These are phyloP conservation scores for Idaea dimidiata DNA, from an alignment of 2,888 invertebrate genomes.

Conservation along the genomic window DNA sequence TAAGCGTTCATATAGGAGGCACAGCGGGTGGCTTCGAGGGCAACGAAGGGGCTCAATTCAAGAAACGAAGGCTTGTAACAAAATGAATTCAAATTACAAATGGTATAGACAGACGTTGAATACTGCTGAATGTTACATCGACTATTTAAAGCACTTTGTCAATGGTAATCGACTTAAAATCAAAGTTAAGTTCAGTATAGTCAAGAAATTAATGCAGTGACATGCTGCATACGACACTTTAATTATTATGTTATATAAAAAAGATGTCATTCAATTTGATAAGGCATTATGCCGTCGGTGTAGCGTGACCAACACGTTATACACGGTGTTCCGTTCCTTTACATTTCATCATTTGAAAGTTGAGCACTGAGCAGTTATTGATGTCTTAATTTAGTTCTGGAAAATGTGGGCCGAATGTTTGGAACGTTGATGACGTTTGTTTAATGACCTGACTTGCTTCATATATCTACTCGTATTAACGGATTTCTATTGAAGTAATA, in stretches of 20 bases:
- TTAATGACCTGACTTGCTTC: neutral
- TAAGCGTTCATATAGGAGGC: slow-evolving; percentile 66
- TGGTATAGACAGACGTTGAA: slow-evolving; percentile 18
- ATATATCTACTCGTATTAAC: too few species aligned
- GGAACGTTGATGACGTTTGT: slow-evolving; percentile 48
- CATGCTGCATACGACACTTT: slow-evolving; percentile 43
- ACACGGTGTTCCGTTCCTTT: slow-evolving; percentile 64
- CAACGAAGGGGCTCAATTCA: slow-evolving; percentile 65
- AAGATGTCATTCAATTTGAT: slow-evolving; percentile 52
- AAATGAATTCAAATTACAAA: slow-evolving; percentile 39
- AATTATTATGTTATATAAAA: slow-evolving; percentile 32
- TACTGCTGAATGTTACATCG: slow-evolving; percentile 7
- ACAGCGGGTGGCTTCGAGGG: slow-evolving; percentile 58
- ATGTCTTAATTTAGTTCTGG: slow-evolving; percentile 74
- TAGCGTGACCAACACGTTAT: slow-evolving; percentile 69
- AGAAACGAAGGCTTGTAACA: slow-evolving; percentile 48
- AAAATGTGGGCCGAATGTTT: slow-evolving; percentile 58
- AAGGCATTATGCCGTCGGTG: slow-evolving; percentile 43
- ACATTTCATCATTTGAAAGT: slow-evolving; percentile 51
- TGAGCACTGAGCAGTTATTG: slow-evolving; percentile 57
- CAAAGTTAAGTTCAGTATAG: slow-evolving; percentile 10
- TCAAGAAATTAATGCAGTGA: slow-evolving; percentile 54
- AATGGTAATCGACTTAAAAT: neutral
- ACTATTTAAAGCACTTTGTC: slow-evolving; percentile 7
- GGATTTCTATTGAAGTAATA: neutral